A percentile compares a stretch with the other conserved stretches of the same genome.
Evolutionary conservation across 2,797 vertebrate genomes (phyloP).

Genomic region (Sebastes baramenuke): DNA sequence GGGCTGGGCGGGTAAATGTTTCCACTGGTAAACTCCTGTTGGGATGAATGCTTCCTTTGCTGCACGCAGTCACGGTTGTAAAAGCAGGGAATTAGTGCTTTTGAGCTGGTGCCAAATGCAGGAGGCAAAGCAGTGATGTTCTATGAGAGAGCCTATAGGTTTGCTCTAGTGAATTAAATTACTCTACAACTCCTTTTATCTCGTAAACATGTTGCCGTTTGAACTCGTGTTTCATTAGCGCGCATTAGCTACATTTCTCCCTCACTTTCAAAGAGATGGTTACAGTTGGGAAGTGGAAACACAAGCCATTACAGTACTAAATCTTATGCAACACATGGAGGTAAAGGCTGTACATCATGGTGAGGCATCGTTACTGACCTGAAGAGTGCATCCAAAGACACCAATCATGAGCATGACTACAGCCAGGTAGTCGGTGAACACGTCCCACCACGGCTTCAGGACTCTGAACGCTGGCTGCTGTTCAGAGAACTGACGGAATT

Average conservation of each 20-base stretch:
- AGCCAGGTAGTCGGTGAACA: constrained; percentile 96
- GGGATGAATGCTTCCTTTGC: constrained; percentile 65
- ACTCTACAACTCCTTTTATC: constrained; percentile 2
- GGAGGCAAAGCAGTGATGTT: constrained; percentile 37
- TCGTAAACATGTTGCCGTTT: background rate
- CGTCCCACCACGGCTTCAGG: constrained; percentile 99
- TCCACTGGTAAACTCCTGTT: constrained; percentile 71
- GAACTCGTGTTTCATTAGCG: background rate
- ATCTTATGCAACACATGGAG: background rate
- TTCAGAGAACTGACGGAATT: constrained; percentile 98
- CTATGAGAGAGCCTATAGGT: background rate
- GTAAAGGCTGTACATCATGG: background rate
- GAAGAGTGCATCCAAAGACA: constrained; percentile 96
- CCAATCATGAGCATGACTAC: constrained; percentile 99
- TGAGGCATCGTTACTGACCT: constrained; percentile 82
- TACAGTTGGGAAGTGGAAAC: background rate
- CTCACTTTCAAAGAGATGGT: background rate
- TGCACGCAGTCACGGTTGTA: constrained; percentile 59
- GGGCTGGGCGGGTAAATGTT: constrained; percentile 62
- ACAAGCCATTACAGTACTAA: background rate
- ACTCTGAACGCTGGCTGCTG: constrained; percentile 97
- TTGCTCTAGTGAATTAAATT: background rate
- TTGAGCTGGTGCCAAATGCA: constrained; percentile 42
- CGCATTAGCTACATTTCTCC: background rate
- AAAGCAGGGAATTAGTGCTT: constrained; percentile 41